Conservation (phyloP, 2,113 vertebrate species). For the Indicator maculatus region DNA sequence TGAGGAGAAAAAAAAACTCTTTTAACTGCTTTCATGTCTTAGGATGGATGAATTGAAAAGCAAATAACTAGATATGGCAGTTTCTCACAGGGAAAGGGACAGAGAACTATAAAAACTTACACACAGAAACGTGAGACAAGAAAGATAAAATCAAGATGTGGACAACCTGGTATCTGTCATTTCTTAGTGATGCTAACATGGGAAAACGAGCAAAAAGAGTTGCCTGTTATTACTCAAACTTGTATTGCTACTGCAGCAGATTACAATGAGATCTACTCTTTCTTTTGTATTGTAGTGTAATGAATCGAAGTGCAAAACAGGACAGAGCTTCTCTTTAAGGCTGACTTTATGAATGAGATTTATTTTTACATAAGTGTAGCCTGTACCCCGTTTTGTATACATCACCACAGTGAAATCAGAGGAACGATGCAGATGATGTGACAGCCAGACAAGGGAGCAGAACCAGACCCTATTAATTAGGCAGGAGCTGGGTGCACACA, state of each 20-base stretch:
- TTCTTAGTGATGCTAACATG: slow-evolving; percentile 4
- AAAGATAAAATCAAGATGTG: not conserved
- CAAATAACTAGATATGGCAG: slow-evolving; percentile 25
- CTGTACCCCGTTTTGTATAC: not conserved
- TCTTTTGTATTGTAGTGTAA: not conserved
- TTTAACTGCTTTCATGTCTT: slow-evolving; percentile 48
- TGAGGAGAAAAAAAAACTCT: not conserved
- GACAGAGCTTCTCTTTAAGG: not conserved
- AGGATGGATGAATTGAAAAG: slow-evolving; percentile 21
- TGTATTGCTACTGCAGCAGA: not conserved
- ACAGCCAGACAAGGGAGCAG: not conserved
- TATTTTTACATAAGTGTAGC: not conserved
- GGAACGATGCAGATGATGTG: not conserved
- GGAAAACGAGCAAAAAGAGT: not conserved
- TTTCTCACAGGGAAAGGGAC: not conserved
- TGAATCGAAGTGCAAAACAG: not conserved
- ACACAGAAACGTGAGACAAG: not conserved
- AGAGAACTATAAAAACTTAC: slow-evolving; percentile 9
- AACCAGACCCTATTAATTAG: not conserved
- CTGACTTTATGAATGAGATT: not conserved
- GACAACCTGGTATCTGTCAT: not conserved
- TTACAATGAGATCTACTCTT: not conserved
- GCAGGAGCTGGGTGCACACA: not conserved
- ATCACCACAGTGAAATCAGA: not conserved
- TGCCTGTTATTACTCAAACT: not conserved